phyloP scores from a whole-genome alignment of 2,888 invertebrate genomes.

The Neoscelio sp. region DNA sequence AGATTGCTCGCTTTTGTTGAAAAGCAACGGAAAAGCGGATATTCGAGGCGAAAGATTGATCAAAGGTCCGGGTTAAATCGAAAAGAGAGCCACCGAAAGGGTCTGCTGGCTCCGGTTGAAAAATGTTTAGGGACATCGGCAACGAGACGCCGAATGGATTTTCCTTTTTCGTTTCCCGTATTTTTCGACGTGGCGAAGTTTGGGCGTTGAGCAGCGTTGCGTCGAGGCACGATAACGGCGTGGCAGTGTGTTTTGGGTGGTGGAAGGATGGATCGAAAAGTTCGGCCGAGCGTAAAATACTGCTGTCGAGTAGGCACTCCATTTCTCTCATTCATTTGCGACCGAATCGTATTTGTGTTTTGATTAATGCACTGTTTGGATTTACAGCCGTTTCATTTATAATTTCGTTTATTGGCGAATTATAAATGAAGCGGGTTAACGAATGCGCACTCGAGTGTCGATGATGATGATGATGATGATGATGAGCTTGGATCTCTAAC shows the following conservation, averaged over 20 bases:
- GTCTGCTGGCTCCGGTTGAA: constrained; percentile 10
- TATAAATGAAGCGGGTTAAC: too few relatives aligned
- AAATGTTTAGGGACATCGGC: constrained; percentile 3
- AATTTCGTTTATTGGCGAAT: too few relatives aligned
- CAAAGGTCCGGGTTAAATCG: constrained; percentile 23
- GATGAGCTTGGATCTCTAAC: too few relatives aligned
- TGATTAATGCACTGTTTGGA: not conserved
- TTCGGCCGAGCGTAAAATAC: not conserved
- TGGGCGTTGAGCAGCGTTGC: too few relatives aligned
- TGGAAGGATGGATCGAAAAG: not conserved
- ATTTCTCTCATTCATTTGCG: constrained; percentile 1
- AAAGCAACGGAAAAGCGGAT: constrained; percentile 26
- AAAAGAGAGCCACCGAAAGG: constrained; percentile 13
- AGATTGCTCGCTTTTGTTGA: constrained; percentile 50
- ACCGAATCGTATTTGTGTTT: not conserved
- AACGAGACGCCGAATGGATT: too few relatives aligned
- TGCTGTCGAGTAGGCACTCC: not conserved
- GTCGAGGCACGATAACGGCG: too few relatives aligned
- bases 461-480: too few relatives aligned
- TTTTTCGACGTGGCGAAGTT: not conserved
- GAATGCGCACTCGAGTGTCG: too few relatives aligned
- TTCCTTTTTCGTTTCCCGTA: constrained; percentile 9
- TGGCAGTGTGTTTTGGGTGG: too few relatives aligned
- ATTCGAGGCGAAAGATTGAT: constrained; percentile 24
- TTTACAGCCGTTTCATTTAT: not conserved